Evolutionary conservation across 2,113 vertebrate species (phyloP), one percentile per base, ranked within the genome.

Genomic region (Alligator mississippiensis): DNA sequence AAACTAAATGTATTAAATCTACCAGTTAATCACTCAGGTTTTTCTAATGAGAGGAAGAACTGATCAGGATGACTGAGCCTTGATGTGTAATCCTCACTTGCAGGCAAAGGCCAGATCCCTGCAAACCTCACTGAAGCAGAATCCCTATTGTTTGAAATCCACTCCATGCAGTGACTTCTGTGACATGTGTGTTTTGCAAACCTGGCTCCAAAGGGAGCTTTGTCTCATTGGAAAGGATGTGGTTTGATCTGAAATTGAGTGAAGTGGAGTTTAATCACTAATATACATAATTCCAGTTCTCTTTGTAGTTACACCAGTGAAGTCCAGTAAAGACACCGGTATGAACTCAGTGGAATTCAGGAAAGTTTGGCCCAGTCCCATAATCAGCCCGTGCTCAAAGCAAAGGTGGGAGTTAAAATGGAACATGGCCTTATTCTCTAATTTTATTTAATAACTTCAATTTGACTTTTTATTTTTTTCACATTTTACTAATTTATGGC

Each of bases 51-150:
- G 34, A n/a, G 18, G 60, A 74, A 21, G 9, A 62, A 28, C 60
- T 28, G 0, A 5, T 27, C 76, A 4, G 30, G 34, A 1, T 28
- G 54, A 25, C 55, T 59, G 11, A 2, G 14, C 61, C 34, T 0
- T 1, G 38, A 47, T 59, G 62, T 17, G 27, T 11, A 2, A 30
- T 21, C 24, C 8, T 38, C 12, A 11, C 4, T 21, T 6, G n/a
- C 34, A 22, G 24, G 47, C 27, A 34, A 61, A 55, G 62, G 63
- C 30, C 55, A 2, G 9, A 75, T 17, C 47, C 22, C 77, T 3
- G 8, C 34, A 72, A 34, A 34, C 30, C n/a, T 38, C 19, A 38
- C 27, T 2, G 47, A 21, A 13, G 47, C 12, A 11, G 2, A 47
- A 54, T 47, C 27, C 25, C 66, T 8, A 72, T 22, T 16, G 34